Evolutionary conservation across 2,797 vertebrate species (phyloP).

Genomic region (Erethizon dorsatum): DNA sequence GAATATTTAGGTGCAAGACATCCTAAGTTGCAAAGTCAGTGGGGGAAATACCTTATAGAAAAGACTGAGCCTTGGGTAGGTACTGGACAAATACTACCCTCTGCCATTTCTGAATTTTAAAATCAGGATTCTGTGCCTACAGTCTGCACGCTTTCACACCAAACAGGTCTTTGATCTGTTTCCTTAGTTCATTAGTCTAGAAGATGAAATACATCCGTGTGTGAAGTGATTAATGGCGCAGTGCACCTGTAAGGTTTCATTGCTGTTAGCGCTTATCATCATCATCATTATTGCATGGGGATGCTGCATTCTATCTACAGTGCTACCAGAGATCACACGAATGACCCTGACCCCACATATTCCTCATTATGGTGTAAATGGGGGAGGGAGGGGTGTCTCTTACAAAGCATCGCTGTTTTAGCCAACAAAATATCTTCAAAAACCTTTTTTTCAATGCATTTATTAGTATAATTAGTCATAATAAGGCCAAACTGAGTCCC

Average conservation of each 20-base stretch:
- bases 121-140: not conserved
- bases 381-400: not conserved
- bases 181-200: constrained; percentile 62
- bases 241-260: not conserved
- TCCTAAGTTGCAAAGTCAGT: not conserved
- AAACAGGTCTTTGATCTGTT: constrained; percentile 27
- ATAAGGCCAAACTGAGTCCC: constrained; percentile 18
- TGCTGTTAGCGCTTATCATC: not conserved
- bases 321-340: not conserved
- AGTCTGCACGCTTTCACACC: not conserved
- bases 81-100: not conserved
- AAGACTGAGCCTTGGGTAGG: not conserved
- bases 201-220: constrained; percentile 45
- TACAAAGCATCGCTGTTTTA: constrained; percentile 25
- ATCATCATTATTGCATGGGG: not conserved
- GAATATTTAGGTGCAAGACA: not conserved
- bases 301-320: not conserved
- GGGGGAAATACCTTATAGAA: not conserved
- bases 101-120: not conserved
- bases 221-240: constrained; percentile 34
- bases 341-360: not conserved
- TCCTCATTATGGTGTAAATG: not conserved
- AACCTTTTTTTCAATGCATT: not conserved
- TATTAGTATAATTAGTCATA: constrained; percentile 63
- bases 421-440: constrained; percentile 40